A percentile compares a stretch with the other conserved stretches of the same genome.
phyloP scores from a whole-genome alignment of 2,113 vertebrate genomes.

The Suncus etruscus region DNA sequence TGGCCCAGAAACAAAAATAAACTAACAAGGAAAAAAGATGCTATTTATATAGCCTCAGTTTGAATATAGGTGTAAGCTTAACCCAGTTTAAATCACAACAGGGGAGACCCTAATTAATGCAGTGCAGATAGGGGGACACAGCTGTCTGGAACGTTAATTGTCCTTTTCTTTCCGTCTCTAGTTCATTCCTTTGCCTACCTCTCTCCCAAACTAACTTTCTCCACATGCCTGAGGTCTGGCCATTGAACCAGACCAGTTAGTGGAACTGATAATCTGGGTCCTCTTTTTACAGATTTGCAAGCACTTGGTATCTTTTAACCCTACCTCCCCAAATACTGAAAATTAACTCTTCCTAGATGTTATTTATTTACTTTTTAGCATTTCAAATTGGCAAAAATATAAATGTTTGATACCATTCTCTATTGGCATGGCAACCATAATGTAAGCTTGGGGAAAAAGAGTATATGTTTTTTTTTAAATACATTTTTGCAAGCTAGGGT shows the following conservation, averaged over 20 bases:
- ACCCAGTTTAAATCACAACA: background rate
- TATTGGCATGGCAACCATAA: background rate
- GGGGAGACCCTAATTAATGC: background rate
- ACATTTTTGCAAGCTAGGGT: no score
- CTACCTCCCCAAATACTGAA: background rate
- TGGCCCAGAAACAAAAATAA: no score
- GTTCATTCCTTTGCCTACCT: background rate
- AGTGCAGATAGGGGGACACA: no score
- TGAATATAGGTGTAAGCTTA: background rate
- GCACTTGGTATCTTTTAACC: background rate
- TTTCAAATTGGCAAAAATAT: background rate
- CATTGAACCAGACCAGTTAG: background rate
- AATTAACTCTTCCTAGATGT: background rate
- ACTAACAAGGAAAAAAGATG: no score
- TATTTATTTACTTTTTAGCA: background rate
- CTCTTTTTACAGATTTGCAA: background rate
- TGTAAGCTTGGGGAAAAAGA: no score
- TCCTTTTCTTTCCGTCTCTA: background rate
- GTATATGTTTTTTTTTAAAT: no score
- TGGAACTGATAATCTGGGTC: no score
- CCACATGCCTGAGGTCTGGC: background rate
- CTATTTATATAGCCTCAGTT: background rate
- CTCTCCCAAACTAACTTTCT: background rate
- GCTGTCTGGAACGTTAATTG: background rate
- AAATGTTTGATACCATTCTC: no score